Evolutionary conservation across 2,113 vertebrate species (phyloP), one percentile per base, ranked within the genome.

Genomic region (Oncorhynchus kisutch): DNA sequence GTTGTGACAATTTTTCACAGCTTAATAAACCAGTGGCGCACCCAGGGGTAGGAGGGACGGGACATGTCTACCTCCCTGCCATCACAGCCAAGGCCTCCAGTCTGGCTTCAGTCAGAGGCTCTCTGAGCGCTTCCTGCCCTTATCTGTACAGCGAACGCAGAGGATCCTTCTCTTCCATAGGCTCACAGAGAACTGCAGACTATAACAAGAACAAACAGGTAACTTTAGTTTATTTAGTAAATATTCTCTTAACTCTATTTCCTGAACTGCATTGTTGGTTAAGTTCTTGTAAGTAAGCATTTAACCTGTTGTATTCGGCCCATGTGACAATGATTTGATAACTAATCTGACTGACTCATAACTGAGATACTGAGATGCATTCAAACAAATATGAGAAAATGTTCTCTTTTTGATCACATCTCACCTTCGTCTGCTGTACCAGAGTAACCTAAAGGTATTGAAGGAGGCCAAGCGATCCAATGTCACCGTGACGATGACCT

Each of bases 401-500:
- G 18, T 60, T 1, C 11, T 22, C 9, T 29, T 48, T 48, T 22
- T 1, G 39, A 24, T 70, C 68, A 49, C 68, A n/a, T 45, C 39
- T 70, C 39, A 62, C n/a, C n/a, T 62, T 7, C 0, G 59, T 9
- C n/a, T 3, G n/a, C 4, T 62, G 59, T 3, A 25, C 25, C 80
- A 94, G 92, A 91, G 73, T 16, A 73, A 64, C 72, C 62, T 93
- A 1, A 91, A 82, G 73, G 77, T 68, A 1, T 83, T 82, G 45
- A 86, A 74, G 66, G 85, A 91, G 54, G 82, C 86, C 2, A 93
- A 84, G 84, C 92, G 89, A 80, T 92, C 93, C 24, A 91, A 94
- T 24, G 93, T 94, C 9, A 88, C 81, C 0, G 88, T 95, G 81
- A 93, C 90, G 2, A 93, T 95, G 92, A 89, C 77, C 12, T 94